phyloP scores from a whole-genome alignment of 2,113 vertebrate genomes.

The Ophthalmolycus amberensis region DNA sequence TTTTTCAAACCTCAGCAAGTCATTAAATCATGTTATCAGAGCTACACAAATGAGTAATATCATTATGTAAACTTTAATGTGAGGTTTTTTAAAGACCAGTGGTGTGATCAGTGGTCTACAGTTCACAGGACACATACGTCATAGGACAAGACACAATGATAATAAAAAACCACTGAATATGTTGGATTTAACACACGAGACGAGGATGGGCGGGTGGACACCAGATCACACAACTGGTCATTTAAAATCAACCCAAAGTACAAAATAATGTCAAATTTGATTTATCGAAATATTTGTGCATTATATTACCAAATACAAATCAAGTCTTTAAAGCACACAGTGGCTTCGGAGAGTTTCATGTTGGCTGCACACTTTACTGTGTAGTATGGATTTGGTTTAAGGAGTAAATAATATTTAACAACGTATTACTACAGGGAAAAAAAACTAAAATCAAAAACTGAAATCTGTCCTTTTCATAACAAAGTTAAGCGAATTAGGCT shows the following conservation, averaged over 20 bases:
- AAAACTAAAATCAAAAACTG: no score
- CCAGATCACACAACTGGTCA: constrained; percentile 69
- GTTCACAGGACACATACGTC: constrained; percentile 37
- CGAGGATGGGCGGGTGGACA: constrained; percentile 36
- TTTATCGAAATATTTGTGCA: background rate
- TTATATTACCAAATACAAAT: background rate
- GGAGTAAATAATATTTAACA: no score
- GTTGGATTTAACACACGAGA: constrained; percentile 48
- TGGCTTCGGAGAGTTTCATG: background rate
- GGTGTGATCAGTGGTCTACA: constrained; percentile 62
- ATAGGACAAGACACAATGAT: constrained; percentile 12
- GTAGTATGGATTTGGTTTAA: no score
- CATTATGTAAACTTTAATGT: background rate
- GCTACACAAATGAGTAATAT: background rate
- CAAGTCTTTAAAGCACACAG: background rate
- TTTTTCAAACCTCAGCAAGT: background rate
- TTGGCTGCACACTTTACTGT: background rate
- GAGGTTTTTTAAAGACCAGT: constrained; percentile 57
- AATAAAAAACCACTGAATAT: constrained; percentile 17
- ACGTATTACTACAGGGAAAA: no score
- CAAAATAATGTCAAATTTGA: background rate
- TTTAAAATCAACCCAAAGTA: constrained; percentile 46
- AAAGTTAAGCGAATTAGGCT: background rate
- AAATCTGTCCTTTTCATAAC: no score
- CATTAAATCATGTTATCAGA: background rate